A percentile compares a stretch with the other conserved stretches of the same genome.
Conservation (phyloP, 1,140 invertebrate species). For the Hydropsyche tenuis region DNA sequence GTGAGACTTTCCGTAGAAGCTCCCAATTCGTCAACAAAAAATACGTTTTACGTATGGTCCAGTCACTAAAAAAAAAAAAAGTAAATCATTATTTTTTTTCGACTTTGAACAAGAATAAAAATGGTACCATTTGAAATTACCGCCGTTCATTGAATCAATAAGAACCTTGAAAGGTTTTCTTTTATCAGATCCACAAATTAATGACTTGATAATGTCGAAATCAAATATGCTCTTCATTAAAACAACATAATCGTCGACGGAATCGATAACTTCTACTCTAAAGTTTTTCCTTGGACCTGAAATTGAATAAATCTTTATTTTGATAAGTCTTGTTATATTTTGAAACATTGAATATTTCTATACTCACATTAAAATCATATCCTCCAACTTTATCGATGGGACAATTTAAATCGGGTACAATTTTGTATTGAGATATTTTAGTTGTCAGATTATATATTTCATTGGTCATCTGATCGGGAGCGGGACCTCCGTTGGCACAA, state of each 20-base stretch:
- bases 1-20: constrained; percentile 74
- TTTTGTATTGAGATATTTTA: constrained; percentile 80
- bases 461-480: constrained; percentile 90
- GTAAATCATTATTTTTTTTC: background rate
- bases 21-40: constrained; percentile 86
- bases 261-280: constrained; percentile 90
- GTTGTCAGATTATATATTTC: constrained; percentile 86
- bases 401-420: constrained; percentile 76
- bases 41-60: constrained; percentile 94
- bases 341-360: background rate
- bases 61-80: constrained; percentile 75
- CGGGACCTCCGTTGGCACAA: constrained; percentile 94
- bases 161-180: constrained; percentile 81
- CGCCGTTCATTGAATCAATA: constrained; percentile 94
- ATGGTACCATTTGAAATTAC: constrained; percentile 58
- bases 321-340: background rate
- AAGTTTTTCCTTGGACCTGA: constrained; percentile 78
- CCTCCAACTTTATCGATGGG: constrained; percentile 77
- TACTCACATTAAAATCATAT: constrained; percentile 64
- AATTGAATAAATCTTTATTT: constrained; percentile 49
- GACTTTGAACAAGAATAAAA: too few species aligned
- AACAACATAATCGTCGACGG: constrained; percentile 86
- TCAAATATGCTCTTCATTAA: constrained; percentile 99
- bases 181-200: constrained; percentile 73
- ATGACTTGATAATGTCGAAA: constrained; percentile 79